phyloP scores from a whole-genome alignment of 2,113 vertebrate genomes.

The Oncorhynchus mykiss region DNA sequence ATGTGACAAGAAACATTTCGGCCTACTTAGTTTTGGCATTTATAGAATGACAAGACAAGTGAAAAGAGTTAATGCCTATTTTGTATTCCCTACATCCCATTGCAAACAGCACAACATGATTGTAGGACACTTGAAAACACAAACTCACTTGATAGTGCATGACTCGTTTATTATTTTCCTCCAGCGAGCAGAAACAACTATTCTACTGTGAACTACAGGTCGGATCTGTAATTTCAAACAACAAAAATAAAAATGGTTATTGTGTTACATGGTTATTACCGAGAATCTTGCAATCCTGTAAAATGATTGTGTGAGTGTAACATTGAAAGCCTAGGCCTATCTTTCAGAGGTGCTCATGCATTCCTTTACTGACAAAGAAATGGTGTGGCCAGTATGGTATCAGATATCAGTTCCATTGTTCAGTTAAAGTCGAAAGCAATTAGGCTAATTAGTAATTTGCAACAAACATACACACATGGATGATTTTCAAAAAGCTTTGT shows the following conservation, averaged over 20 bases:
- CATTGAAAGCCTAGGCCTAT: too few species aligned
- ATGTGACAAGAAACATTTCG: background rate
- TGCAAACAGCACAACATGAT: conserved; percentile 1
- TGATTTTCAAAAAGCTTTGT: background rate
- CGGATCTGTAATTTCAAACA: conserved; percentile 69
- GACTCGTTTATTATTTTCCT: conserved; percentile 63
- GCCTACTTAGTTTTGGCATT: too few species aligned
- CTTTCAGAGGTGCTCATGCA: too few species aligned
- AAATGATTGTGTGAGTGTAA: too few species aligned
- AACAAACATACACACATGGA: too few species aligned
- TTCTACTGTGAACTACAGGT: conserved; percentile 76
- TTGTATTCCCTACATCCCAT: background rate
- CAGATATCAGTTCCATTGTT: too few species aligned
- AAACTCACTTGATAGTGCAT: conserved; percentile 74
- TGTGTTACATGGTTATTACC: background rate
- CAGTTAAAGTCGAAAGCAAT: too few species aligned
- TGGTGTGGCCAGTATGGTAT: too few species aligned
- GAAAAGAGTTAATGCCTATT: background rate
- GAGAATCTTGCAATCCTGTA: background rate
- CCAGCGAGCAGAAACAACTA: conserved; percentile 77
- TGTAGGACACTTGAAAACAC: conserved; percentile 31
- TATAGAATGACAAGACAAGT: background rate
- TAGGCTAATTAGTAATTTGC: too few species aligned
- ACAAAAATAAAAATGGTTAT: background rate
- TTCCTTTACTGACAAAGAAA: too few species aligned